A percentile compares a stretch with the other conserved stretches of the same genome.
phyloP scores from a whole-genome alignment of 2,113 vertebrate genomes.

The Ellobius talpinus region DNA sequence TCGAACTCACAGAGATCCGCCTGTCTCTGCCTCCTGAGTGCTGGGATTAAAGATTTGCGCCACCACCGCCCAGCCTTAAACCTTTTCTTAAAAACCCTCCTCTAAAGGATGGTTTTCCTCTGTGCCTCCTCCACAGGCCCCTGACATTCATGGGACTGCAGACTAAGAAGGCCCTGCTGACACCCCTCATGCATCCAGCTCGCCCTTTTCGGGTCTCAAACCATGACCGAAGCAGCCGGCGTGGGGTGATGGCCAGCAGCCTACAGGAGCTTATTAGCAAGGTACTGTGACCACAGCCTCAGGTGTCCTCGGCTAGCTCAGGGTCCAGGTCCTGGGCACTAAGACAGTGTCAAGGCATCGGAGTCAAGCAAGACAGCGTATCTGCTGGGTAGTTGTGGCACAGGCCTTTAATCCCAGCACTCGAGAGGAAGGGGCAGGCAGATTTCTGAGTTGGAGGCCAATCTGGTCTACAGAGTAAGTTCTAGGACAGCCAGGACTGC shows the following conservation, averaged over 20 bases:
- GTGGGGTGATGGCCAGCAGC: constrained; percentile 87
- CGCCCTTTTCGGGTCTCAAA: constrained; percentile 90
- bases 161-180: constrained; percentile 87
- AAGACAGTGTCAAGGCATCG: too few relatives aligned
- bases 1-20: too few relatives aligned
- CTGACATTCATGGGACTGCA: constrained; percentile 88
- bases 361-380: too few relatives aligned
- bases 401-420: too few relatives aligned
- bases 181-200: constrained; percentile 84
- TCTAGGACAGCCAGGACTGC: too few relatives aligned
- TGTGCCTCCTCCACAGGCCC: constrained; percentile 85
- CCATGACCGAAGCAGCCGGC: constrained; percentile 86
- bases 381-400: too few relatives aligned
- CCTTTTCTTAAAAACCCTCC: background rate
- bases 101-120: background rate
- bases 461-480: too few relatives aligned
- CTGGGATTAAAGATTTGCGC: too few relatives aligned
- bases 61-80: too few relatives aligned
- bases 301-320: fast-evolving
- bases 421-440: too few relatives aligned
- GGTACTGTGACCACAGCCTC: constrained; percentile 78
- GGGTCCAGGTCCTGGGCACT: background rate
- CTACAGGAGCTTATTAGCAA: constrained; percentile 90
- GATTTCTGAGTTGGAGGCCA: too few relatives aligned
- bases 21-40: too few relatives aligned